A percentile compares a stretch with the other conserved stretches of the same genome.
These are phyloP conservation scores for Cephonodes hylas DNA, from an alignment of 2,888 invertebrate genomes.

Conservation along the genomic window DNA sequence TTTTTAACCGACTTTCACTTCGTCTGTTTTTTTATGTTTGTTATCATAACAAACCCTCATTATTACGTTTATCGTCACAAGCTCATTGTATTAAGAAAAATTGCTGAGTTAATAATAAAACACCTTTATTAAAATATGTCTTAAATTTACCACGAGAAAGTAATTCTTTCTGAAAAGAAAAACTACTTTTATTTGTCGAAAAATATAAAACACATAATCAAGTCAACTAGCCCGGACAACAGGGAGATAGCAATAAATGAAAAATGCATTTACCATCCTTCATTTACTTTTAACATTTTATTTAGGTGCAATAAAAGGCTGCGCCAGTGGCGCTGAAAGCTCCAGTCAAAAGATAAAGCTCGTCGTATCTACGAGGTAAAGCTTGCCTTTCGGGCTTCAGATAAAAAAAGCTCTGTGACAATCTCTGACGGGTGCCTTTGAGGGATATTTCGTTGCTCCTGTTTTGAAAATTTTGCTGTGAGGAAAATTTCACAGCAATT, in stretches of 20 bases:
- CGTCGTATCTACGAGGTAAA: constrained; percentile 7
- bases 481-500: background rate
- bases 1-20: too few species aligned
- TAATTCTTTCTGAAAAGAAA: too few species aligned
- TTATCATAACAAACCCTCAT: too few species aligned
- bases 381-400: constrained; percentile 5
- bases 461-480: background rate
- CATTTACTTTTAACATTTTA: constrained; percentile 1
- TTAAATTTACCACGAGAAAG: too few species aligned
- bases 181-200: background rate
- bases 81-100: too few species aligned
- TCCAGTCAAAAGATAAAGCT: constrained; percentile 7
- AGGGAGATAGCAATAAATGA: background rate
- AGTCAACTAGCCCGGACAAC: background rate
- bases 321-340: background rate
- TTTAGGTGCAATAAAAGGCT: constrained; percentile 7
- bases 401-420: constrained; percentile 6
- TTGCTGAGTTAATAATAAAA: too few species aligned
- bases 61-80: too few species aligned
- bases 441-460: background rate
- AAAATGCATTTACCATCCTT: background rate
- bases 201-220: background rate
- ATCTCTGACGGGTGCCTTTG: constrained; percentile 6
- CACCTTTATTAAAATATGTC: too few species aligned
- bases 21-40: too few species aligned